phyloP scores from a whole-genome alignment of 2,888 invertebrate genomes.

The Pristionchus mayeri region DNA sequence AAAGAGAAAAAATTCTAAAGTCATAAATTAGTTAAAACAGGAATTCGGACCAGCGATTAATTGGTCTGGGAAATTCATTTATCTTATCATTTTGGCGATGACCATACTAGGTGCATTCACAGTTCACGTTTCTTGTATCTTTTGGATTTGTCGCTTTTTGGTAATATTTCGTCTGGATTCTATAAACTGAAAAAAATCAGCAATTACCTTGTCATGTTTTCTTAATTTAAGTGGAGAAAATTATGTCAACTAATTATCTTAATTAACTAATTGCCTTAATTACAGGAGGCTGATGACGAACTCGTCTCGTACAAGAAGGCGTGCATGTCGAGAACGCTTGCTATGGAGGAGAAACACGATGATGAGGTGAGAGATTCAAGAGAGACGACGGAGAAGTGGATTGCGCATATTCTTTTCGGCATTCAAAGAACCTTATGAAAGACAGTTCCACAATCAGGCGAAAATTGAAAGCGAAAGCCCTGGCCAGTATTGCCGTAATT shows the following conservation, averaged over 20 bases:
- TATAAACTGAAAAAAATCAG: not conserved
- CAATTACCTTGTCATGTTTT: not conserved
- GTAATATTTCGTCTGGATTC: not conserved
- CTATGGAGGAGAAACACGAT: slow-evolving; percentile 60
- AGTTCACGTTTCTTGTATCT: too few relatives aligned
- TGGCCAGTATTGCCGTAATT: too few relatives aligned
- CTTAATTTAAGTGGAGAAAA: not conserved
- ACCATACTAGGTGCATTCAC: too few relatives aligned
- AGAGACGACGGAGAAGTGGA: too few relatives aligned
- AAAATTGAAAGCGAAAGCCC: too few relatives aligned
- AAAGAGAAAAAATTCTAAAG: slow-evolving; percentile 71
- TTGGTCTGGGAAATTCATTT: too few relatives aligned
- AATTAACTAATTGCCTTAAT: not conserved
- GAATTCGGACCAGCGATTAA: too few relatives aligned
- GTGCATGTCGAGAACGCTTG: slow-evolving; percentile 56
- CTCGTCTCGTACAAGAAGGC: slow-evolving; percentile 58
- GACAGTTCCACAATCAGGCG: too few relatives aligned
- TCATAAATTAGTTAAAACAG: too few relatives aligned
- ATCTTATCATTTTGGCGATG: too few relatives aligned
- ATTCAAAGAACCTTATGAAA: too few relatives aligned
- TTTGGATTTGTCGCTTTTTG: not conserved
- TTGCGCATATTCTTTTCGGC: too few relatives aligned
- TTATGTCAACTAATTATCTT: not conserved
- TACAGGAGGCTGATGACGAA: slow-evolving; percentile 49
- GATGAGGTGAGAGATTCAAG: slow-evolving; percentile 61